Evolutionary conservation across 1,140 invertebrate species (phyloP).

Genomic region (Pollicipes pollicipes): DNA sequence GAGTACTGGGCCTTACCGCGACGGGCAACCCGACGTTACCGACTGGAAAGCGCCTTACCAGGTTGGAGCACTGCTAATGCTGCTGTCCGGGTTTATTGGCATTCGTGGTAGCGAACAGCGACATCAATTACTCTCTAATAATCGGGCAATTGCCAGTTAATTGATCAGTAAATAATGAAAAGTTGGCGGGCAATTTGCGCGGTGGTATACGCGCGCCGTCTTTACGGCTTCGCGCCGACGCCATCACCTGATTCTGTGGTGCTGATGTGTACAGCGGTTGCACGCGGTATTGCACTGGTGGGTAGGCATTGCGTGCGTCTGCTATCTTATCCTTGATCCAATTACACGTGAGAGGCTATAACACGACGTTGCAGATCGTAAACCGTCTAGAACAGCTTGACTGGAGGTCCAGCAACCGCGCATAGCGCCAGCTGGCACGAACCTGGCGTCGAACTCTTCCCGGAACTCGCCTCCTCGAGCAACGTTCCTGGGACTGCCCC

Average conservation of each 20-base stretch:
- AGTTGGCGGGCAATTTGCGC: not conserved
- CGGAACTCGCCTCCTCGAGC: no score
- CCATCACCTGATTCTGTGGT: not conserved
- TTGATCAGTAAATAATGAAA: not conserved
- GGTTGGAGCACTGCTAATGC: no score
- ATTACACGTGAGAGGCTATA: not conserved
- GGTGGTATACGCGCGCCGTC: not conserved
- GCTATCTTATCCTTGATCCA: not conserved
- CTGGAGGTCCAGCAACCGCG: no score
- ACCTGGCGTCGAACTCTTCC: no score
- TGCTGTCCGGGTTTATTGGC: no score
- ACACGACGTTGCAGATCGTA: not conserved
- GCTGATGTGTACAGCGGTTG: not conserved
- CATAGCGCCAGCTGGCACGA: no score
- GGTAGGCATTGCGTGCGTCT: not conserved
- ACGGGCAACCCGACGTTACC: no score
- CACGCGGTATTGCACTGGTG: not conserved
- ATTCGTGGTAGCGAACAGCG: no score
- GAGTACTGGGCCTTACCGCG: no score
- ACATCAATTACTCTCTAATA: no score
- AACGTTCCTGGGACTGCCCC: no score
- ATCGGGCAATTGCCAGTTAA: not conserved
- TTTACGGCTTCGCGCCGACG: not conserved
- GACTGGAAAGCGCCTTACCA: no score
- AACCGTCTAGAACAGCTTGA: not conserved